Conservation (phyloP, 2,113 vertebrate genomes). For the Hydropotes inermis region DNA sequence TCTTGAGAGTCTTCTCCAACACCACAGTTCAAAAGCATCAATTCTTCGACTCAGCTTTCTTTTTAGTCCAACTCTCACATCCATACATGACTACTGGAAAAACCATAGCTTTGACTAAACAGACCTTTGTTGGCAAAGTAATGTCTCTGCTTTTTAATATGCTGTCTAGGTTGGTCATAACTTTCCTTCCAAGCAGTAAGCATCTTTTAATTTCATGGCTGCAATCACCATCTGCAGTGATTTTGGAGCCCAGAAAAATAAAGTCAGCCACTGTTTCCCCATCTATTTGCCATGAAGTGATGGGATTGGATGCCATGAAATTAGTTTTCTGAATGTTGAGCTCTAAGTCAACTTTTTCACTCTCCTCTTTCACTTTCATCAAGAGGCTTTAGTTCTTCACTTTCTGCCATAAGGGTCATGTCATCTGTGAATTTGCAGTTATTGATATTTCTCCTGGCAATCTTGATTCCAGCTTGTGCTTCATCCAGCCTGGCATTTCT, state of each 20-base stretch:
- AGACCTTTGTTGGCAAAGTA: neutral
- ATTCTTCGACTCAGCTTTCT: accelerated
- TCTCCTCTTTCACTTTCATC: neutral
- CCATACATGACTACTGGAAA: neutral
- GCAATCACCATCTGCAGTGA: neutral
- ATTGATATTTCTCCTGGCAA: neutral
- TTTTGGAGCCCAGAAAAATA: neutral
- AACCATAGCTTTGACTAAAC: neutral
- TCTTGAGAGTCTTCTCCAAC: neutral
- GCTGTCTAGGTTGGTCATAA: neutral
- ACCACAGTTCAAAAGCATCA: neutral
- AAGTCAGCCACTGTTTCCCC: neutral
- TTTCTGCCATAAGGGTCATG: neutral
- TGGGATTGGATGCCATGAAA: neutral
- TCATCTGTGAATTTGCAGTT: neutral
- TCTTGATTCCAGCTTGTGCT: neutral
- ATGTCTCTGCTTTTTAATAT: neutral
- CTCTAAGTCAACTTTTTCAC: neutral
- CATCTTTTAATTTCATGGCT: neutral
- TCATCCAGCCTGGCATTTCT: neutral
- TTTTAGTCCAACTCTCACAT: neutral
- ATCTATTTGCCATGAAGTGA: neutral
- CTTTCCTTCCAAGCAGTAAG: neutral
- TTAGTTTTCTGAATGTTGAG: neutral
- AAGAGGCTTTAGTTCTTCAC: neutral